A percentile compares a stretch with the other conserved stretches of the same genome.
phyloP scores from a whole-genome alignment of 1,140 invertebrate genomes.

The Vollenhovia emeryi region DNA sequence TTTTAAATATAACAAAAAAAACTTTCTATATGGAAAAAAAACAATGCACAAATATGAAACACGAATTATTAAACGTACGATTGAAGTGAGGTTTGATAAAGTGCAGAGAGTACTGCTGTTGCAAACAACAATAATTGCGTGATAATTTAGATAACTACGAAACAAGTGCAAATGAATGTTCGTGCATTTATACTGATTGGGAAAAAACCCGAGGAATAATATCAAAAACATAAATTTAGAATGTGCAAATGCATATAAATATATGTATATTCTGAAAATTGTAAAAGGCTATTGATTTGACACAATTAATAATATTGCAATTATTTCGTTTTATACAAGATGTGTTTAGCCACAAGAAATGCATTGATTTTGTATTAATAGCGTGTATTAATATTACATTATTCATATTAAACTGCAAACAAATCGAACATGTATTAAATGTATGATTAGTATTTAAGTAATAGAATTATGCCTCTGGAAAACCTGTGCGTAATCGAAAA shows the following conservation, averaged over 20 bases:
- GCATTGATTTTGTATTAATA: neutral
- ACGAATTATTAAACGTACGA: constrained; percentile 9
- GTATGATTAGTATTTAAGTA: neutral
- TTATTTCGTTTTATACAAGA: neutral
- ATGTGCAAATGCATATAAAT: neutral
- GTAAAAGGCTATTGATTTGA: neutral
- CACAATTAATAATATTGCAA: neutral
- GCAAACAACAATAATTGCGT: constrained; percentile 4
- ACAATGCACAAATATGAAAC: neutral
- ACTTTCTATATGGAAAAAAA: neutral
- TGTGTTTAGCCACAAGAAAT: neutral
- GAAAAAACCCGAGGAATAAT: constrained; percentile 15
- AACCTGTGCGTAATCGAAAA: neutral
- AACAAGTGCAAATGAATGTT: constrained; percentile 11
- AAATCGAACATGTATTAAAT: constrained; percentile 20
- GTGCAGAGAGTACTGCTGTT: constrained; percentile 14
- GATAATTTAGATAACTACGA: neutral
- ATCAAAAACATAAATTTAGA: constrained; percentile 11
- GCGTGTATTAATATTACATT: constrained; percentile 2
- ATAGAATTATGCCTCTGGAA: neutral
- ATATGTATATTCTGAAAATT: neutral
- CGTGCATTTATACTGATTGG: constrained; percentile 23
- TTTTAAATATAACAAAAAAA: neutral
- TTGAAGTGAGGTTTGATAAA: neutral
- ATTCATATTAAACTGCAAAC: constrained; percentile 34